These are phyloP conservation scores for Notamacropus eugenii DNA, from an alignment of 2,797 vertebrate species.

Conservation along the genomic window DNA sequence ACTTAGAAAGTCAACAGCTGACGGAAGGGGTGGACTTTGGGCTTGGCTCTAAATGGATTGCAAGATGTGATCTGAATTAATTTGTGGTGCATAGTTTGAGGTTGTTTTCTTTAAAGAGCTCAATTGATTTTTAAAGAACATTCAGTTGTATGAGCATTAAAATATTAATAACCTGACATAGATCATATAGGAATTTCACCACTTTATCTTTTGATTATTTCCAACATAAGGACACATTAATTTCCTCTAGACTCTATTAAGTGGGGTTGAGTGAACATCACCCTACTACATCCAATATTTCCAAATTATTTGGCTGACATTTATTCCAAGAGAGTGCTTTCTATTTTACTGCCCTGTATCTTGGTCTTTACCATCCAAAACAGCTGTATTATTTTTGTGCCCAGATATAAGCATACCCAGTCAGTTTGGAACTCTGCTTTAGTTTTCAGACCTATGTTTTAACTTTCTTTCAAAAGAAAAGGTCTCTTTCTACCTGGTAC, in stretches of 20 bases:
- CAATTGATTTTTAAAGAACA: conserved; percentile 72
- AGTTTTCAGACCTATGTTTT: neutral
- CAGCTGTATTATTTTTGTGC: conserved; percentile 59
- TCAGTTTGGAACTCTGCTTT: neutral
- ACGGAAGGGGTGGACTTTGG: conserved; percentile 84
- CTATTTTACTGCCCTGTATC: conserved; percentile 57
- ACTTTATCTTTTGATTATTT: conserved; percentile 63
- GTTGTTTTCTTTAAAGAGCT: conserved; percentile 67
- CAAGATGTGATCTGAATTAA: conserved; percentile 82
- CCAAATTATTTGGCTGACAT: conserved; percentile 65
- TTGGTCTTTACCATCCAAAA: conserved; percentile 61
- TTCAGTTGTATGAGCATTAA: conserved; percentile 63
- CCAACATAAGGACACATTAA: conserved; percentile 53
- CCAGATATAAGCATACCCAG: conserved; percentile 7
- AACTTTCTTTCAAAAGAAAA: conserved; percentile 33
- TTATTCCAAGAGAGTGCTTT: conserved; percentile 53
- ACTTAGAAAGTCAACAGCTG: conserved; percentile 91
- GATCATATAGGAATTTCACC: conserved; percentile 43
- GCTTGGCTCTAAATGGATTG: conserved; percentile 58
- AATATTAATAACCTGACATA: conserved; percentile 72
- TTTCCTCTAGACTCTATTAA: conserved; percentile 58
- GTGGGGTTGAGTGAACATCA: conserved; percentile 22
- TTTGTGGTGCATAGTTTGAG: conserved; percentile 60
- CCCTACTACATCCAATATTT: neutral
- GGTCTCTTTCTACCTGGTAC: neutral